A percentile compares a stretch with the other conserved stretches of the same genome.
Evolutionary conservation across 2,797 vertebrate species (phyloP).

Genomic region (Sebastes flavidus): DNA sequence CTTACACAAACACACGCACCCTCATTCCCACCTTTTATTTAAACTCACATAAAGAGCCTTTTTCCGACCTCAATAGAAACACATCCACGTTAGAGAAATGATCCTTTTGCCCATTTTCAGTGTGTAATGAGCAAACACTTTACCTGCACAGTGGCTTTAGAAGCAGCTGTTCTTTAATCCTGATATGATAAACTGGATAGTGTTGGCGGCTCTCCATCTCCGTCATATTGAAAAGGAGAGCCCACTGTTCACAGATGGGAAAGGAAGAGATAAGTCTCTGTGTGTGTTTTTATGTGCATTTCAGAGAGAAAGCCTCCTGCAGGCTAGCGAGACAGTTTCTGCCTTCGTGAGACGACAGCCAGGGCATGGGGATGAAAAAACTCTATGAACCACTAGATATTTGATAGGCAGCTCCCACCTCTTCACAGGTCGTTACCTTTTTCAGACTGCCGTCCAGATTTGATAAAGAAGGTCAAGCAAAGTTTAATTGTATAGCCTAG

Average conservation of each 20-base stretch:
- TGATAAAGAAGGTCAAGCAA: not conserved
- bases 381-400: not conserved
- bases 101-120: conserved; percentile 20
- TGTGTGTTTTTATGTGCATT: conserved; percentile 28
- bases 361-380: not conserved
- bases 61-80: not conserved
- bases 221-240: conserved; percentile 1
- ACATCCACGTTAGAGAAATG: not conserved
- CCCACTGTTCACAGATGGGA: conserved; percentile 18
- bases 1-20: not conserved
- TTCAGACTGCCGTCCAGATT: not conserved
- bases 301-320: conserved; percentile 26
- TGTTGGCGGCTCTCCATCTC: not conserved
- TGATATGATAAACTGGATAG: conserved; percentile 17
- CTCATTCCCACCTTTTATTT: conserved; percentile 24
- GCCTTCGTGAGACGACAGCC: conserved; percentile 25
- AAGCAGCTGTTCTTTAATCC: conserved; percentile 55
- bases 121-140: conserved; percentile 39
- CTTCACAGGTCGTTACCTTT: not conserved
- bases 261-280: not conserved
- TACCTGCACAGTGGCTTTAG: conserved; percentile 31
- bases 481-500: not conserved
- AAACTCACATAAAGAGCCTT: not conserved
- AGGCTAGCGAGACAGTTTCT: conserved; percentile 14
- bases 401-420: not conserved